Percentiles rank a stretch among this genome's conserved stretches.
Evolutionary conservation across 1,140 invertebrate genomes (phyloP).

Genomic region (Sinella curviseta): DNA sequence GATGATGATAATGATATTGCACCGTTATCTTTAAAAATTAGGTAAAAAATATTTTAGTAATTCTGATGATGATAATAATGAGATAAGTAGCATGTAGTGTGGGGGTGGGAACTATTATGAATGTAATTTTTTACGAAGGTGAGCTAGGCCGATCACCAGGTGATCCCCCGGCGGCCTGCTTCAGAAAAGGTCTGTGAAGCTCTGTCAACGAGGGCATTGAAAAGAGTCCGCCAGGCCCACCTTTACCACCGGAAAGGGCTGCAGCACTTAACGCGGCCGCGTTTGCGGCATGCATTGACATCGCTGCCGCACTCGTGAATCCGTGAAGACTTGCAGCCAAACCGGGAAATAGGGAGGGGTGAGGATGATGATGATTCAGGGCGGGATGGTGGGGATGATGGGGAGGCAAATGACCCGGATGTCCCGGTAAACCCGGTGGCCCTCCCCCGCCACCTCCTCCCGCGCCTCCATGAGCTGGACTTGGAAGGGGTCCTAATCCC

Average conservation of each 20-base stretch:
- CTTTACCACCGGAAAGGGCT: neutral
- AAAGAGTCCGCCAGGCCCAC: slow-evolving; percentile 30
- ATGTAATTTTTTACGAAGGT: slow-evolving; percentile 35
- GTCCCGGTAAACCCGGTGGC: neutral
- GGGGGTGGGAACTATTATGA: no score
- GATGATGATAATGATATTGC: no score
- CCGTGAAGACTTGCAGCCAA: slow-evolving; percentile 42
- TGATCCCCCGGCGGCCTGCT: slow-evolving; percentile 30
- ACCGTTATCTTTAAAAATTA: neutral
- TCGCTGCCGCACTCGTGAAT: slow-evolving; percentile 39
- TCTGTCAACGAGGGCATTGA: slow-evolving; percentile 39
- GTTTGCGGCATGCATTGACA: slow-evolving; percentile 30
- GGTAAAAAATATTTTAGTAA: no score
- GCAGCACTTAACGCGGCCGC: slow-evolving; percentile 31
- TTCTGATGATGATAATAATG: no score
- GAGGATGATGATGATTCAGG: no score
- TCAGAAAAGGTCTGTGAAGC: slow-evolving; percentile 47
- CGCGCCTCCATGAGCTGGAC: slow-evolving; percentile 40
- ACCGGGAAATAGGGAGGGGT: slow-evolving; percentile 42
- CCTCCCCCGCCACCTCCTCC: neutral
- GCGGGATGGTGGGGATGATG: slow-evolving; percentile 35
- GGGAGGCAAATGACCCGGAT: slow-evolving; percentile 13
- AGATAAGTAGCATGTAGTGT: no score
- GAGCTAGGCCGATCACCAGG: slow-evolving; percentile 21
- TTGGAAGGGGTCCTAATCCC: slow-evolving; percentile 37